Conservation (phyloP, 2,113 vertebrate species). For the Cercopithecus mona region DNA sequence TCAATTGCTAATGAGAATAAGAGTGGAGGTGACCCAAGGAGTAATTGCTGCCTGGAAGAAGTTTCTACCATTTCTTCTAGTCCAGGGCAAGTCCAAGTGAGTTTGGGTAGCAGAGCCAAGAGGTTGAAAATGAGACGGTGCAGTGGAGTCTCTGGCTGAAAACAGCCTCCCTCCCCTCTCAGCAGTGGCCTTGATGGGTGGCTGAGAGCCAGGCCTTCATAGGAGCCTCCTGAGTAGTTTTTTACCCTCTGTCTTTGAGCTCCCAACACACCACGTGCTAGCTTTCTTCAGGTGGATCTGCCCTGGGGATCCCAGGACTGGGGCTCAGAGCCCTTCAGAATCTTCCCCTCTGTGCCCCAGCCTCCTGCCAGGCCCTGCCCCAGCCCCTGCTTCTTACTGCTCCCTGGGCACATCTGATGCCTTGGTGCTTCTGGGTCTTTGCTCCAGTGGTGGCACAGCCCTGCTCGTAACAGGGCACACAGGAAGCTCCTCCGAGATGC, state of each 20-base stretch:
- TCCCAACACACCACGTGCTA: rapidly evolving
- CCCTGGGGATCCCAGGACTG: background rate
- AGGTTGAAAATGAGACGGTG: background rate
- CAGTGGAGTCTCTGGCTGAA: background rate
- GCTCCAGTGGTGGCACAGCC: background rate
- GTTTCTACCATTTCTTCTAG: background rate
- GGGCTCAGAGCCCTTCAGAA: background rate
- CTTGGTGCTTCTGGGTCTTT: background rate
- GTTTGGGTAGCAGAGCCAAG: background rate
- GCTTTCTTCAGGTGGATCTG: background rate
- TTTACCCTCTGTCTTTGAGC: rapidly evolving
- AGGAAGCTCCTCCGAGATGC: background rate
- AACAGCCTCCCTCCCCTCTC: background rate
- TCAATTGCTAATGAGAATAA: background rate
- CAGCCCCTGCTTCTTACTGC: background rate
- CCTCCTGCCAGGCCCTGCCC: background rate
- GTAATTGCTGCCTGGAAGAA: background rate
- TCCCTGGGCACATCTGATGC: too few species aligned
- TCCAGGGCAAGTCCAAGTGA: background rate
- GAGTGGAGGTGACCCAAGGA: background rate
- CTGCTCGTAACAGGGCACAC: too few species aligned
- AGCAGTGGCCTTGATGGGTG: background rate
- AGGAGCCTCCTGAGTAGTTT: background rate
- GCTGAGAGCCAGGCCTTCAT: background rate
- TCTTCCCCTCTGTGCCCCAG: background rate